phyloP scores from a whole-genome alignment of 2,888 invertebrate genomes.

The Eupithecia inturbata region DNA sequence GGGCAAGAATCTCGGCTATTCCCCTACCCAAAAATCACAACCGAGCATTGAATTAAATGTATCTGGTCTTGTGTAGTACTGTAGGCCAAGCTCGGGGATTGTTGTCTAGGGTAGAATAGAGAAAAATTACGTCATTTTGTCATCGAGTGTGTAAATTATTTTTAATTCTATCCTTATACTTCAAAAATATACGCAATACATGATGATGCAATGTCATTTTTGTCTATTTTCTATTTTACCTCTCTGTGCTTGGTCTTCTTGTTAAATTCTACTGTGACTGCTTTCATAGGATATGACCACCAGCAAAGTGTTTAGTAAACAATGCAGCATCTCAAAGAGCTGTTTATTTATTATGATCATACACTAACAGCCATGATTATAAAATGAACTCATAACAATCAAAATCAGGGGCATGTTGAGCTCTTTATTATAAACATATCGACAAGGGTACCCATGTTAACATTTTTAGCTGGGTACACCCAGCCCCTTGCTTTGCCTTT shows the following conservation, averaged over 20 bases:
- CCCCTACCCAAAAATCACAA: background rate
- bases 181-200: too few relatives aligned
- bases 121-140: too few relatives aligned
- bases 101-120: too few relatives aligned
- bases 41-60: too few relatives aligned
- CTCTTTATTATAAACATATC: background rate
- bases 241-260: background rate
- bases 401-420: background rate
- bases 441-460: too few relatives aligned
- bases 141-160: too few relatives aligned
- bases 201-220: too few relatives aligned
- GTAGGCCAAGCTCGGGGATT: too few relatives aligned
- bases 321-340: slow-evolving; percentile 15
- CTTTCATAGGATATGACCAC: background rate
- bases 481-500: too few relatives aligned
- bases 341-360: slow-evolving; percentile 11
- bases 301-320: slow-evolving; percentile 21
- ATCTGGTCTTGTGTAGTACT: background rate
- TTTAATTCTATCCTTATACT: too few relatives aligned
- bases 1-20: background rate
- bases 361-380: background rate
- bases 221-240: too few relatives aligned
- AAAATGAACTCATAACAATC: background rate
- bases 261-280: slow-evolving; percentile 6
- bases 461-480: too few relatives aligned